Evolutionary conservation across 1,140 invertebrate species (phyloP), one percentile per base, ranked within the genome.

Genomic region (Helicoverpa zea): DNA sequence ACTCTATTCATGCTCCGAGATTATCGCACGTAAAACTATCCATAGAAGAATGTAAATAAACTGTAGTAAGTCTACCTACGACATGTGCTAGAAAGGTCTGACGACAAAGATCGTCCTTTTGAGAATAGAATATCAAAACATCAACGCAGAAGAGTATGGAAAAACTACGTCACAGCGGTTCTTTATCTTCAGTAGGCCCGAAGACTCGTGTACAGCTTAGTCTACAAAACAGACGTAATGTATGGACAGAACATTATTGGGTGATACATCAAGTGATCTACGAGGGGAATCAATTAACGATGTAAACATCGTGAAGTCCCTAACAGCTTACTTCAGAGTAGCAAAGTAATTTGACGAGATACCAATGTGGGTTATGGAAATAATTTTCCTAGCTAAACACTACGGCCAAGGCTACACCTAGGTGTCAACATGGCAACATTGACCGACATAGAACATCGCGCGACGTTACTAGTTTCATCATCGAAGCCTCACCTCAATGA

Each of bases 341-440:
- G 35, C 35, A 35, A 35, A 35, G 35, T 35, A 35, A 35, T 35
- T 35, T 35, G 7, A 35, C 35, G 3, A 35, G 7, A 35, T 23
- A 35, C 3, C 2, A 51, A 18, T 61, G 54, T 79, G 47, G 47
- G 59, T 51, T 76, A 76, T 76, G 58, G 73, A 51, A 63, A 76
- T 76, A 51, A 76, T 76, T 76, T 75, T 49, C 56, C 54, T 61
- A 56, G 56, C 30, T 56, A 63, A 30, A 66, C 49, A 29, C 66
- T 54, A 49, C 43, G 56, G 56, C 16, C 79, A 74, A 80, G 72
- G 72, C 59, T 73, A 76, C 11, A 47, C 68, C 81, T 81, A 88
- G 85, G 81, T 89, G 91, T 86, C 88, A 88, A 87, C 86, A 85
- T 78, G 78, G 63, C 85, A 89, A 83, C 91, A 93, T 92, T 91